Base-by-base conservation (phyloP, 2,797 vertebrate species). In the Trachurus trachurus region DNA sequence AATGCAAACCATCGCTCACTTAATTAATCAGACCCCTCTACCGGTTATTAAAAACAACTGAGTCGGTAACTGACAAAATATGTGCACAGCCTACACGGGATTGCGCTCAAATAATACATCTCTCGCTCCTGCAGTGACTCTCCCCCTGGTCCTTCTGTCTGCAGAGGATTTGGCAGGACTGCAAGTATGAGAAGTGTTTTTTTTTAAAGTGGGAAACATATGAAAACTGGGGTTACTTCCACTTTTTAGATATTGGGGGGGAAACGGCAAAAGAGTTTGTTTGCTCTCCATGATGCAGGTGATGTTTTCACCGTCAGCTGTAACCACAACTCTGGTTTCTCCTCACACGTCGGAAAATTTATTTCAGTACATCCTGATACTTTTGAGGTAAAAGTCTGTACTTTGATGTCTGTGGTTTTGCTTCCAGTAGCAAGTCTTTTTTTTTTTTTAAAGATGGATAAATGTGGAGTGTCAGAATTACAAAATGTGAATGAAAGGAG, bases 1-100 rank as follows among this genome's bases (percentile, higher is more conserved):
- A 83, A 93, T 84, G 80, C 75, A 73, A 85, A 85, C 84, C 85
- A 76, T 78, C 3, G 61, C 66, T 82, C 63, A 79, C 69, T 68
- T 88, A 84, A 89, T 91, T 83, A 88, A 91, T 90, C 88, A 76
- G 72, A 67, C 26, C 71, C 45, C 59, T 88, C 71, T 66, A 53
- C 47, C 9, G 34, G 70, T 90, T 88, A 89, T 85, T 88, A 74
- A 76, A 90, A 87, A 76, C 78, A 85, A 87, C 76, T 57, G 80
- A 85, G 68, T 78, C 13, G 6, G 63, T 88, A 86, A 90, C 77
- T 73, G 66, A 78, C 73, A 65, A 75, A 90, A 82, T 89, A 75
- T 88, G 88, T 83, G 76, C 15, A 3, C 50, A 66, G 74, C 39
- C 71, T 82, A 49, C 31, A 53, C 47, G 73, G 78, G 72, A 70